These are phyloP conservation scores for Ovibos moschatus DNA, from an alignment of 2,113 vertebrate species.

Conservation along the genomic window DNA sequence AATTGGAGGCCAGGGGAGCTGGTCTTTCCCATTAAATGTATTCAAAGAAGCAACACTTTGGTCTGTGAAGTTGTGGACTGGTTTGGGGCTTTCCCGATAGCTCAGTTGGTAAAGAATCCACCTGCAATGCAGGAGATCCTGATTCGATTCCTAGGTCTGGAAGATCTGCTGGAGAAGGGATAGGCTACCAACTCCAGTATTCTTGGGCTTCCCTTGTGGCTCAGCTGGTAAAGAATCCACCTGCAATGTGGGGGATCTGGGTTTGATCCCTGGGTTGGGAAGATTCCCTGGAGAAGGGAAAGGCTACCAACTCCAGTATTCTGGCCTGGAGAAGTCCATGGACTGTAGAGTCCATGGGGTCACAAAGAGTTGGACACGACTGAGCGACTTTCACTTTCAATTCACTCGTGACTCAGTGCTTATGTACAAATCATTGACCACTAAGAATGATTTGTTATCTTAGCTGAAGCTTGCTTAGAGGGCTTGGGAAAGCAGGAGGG, in stretches of 20 bases:
- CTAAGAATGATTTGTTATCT: neutral
- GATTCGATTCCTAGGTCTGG: neutral
- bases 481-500: neutral
- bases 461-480: neutral
- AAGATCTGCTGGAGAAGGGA: neutral
- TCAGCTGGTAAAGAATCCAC: neutral
- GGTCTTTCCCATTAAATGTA: neutral
- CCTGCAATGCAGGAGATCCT: neutral
- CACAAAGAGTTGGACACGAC: neutral
- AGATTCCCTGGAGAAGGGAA: neutral
- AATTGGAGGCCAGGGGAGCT: fast-evolving
- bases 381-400: neutral
- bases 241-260: neutral
- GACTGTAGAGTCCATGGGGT: neutral
- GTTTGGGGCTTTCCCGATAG: neutral
- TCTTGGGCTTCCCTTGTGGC: neutral
- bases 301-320: neutral
- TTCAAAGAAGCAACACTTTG: neutral
- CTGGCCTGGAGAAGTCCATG: neutral
- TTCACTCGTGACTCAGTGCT: neutral
- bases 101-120: neutral
- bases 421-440: neutral
- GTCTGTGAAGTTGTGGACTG: neutral
- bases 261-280: neutral
- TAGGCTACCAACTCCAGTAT: no score